Evolutionary conservation across 2,888 invertebrate genomes (phyloP), one percentile per base, ranked within the genome.

Genomic region (Lymantria monacha): DNA sequence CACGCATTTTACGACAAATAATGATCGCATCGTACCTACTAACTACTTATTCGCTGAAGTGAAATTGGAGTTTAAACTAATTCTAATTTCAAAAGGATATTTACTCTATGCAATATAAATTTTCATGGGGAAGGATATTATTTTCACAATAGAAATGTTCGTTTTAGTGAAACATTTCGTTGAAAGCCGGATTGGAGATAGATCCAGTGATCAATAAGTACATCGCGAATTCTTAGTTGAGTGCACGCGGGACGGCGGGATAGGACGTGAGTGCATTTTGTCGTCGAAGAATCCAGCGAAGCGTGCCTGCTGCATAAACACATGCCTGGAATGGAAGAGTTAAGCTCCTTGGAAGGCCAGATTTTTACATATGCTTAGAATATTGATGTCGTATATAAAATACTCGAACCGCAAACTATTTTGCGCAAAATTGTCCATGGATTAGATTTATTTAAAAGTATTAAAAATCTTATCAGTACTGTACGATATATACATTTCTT

Each of bases 251-350:
- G 74, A 73, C 71, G 70, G 61, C 33, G 33, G 33, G 5, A 33
- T 33, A 10, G 33, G 61, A 80, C 82, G 87, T 84, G 86, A 89
- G 88, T 89, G 89, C 89, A 89, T 88, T 89, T 85, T 85, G 86
- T 84, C 87, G 88, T 87, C 79, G 81, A 73, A 79, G 78, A 77
- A 86, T 74, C 78, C 83, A 81, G 82, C 72, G 79, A 74, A 80
- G 83, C 85, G 81, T 81, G 64, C 72, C 63, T 76, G 69, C 79
- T 81, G 79, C 79, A 82, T 81, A 83, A 84, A 85, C 81, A 84
- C 77, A 78, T 70, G 73, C 67, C 74, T 74, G 74, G 63, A 75
- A 75, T 75, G 63, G 76, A 77, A 74, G 74, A 79, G 71, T 74
- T 74, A 63, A 63, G 66, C 53, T 59, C 22, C 44, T 42, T 48